Evolutionary conservation across 2,888 invertebrate species (phyloP).

Genomic region (Orchesellides sinensis): DNA sequence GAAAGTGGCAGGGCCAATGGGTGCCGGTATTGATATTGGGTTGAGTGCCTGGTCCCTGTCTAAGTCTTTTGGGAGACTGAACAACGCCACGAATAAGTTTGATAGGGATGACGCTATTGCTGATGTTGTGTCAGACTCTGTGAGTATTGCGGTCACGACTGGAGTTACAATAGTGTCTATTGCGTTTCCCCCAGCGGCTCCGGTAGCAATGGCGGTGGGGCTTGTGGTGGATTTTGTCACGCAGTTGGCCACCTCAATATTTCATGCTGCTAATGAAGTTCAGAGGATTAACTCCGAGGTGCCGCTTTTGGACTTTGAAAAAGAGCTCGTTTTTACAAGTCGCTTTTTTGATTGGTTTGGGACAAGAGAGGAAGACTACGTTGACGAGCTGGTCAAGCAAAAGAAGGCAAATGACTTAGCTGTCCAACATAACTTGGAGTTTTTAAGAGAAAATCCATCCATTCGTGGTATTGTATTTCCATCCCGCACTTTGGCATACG

Average conservation of each 20-base stretch:
- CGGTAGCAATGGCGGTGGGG: conserved; percentile 22
- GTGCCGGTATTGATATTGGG: conserved; percentile 23
- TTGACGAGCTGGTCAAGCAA: conserved; percentile 14
- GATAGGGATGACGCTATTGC: conserved; percentile 61
- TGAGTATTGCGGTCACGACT: conserved; percentile 48
- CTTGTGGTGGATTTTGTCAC: conserved; percentile 6
- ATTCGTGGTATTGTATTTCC: conserved; percentile 35
- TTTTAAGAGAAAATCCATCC: conserved; percentile 21
- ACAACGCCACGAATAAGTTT: conserved; percentile 11
- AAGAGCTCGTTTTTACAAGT: not conserved
- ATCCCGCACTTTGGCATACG: conserved; percentile 10
- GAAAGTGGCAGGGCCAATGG: conserved; percentile 27
- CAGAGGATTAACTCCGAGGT: conserved; percentile 23
- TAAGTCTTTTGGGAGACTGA: not conserved
- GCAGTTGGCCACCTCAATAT: not conserved
- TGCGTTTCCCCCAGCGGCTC: conserved; percentile 43
- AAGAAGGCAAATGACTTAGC: conserved; percentile 32
- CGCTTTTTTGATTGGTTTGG: conserved; percentile 9
- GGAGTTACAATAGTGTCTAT: conserved; percentile 13
- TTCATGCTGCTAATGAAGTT: conserved; percentile 41
- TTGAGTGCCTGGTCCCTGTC: conserved; percentile 9
- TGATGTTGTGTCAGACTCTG: conserved; percentile 46
- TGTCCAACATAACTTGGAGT: conserved; percentile 4
- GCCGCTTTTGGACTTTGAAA: conserved; percentile 36
- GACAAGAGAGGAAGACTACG: conserved; percentile 3